Conservation (phyloP, 2,888 invertebrate species). For the Chloroclystis v-ata region DNA sequence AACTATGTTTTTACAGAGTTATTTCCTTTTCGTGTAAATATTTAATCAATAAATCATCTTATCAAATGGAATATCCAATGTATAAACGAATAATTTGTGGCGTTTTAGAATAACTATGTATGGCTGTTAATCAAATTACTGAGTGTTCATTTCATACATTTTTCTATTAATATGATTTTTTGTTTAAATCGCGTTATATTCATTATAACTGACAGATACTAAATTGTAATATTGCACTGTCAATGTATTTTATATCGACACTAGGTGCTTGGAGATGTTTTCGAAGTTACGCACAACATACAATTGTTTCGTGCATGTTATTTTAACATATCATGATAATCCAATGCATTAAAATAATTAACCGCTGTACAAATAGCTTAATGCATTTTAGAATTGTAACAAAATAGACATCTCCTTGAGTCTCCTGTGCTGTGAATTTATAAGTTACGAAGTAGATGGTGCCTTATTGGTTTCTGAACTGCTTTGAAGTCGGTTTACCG, state of each 20-base stretch:
- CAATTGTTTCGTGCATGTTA: slow-evolving; percentile 48
- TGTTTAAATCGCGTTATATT: no score
- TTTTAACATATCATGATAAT: slow-evolving; percentile 51
- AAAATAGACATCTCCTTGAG: slow-evolving; percentile 39
- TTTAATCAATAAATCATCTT: slow-evolving; percentile 6
- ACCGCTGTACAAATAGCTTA: slow-evolving; percentile 48
- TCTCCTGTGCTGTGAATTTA: slow-evolving; percentile 40
- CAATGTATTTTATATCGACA: slow-evolving; percentile 27
- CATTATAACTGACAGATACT: no score
- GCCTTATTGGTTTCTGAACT: slow-evolving; percentile 52
- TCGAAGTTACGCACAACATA: slow-evolving; percentile 36
- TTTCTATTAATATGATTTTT: no score
- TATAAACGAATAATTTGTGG: no score
- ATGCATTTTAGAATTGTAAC: slow-evolving; percentile 40
- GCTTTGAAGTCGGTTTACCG: slow-evolving; percentile 6
- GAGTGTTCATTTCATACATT: no score
- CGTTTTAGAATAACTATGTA: slow-evolving; percentile 24
- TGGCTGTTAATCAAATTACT: not conserved
- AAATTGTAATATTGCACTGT: not conserved
- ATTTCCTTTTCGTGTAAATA: slow-evolving; percentile 17
- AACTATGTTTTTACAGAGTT: slow-evolving; percentile 15
- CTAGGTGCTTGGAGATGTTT: slow-evolving; percentile 50
- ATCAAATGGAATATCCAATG: slow-evolving; percentile 3
- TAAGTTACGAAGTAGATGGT: slow-evolving; percentile 44
- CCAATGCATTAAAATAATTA: slow-evolving; percentile 35